Conservation (phyloP, 2,888 invertebrate genomes). For the Sclerodermus sp. region DNA sequence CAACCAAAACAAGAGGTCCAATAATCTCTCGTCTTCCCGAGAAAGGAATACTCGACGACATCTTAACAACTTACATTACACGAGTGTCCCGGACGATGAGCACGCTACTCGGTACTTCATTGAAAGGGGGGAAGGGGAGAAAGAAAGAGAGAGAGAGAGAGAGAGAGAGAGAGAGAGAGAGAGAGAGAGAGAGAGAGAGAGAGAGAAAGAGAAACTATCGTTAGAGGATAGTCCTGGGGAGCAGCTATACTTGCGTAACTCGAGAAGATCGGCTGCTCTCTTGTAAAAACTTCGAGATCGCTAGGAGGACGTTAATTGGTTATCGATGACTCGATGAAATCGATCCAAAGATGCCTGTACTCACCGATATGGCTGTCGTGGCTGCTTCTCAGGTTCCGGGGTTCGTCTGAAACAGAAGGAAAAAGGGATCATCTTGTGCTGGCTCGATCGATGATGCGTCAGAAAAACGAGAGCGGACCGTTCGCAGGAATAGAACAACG, state of each 20-base stretch:
- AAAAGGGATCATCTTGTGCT: conserved; percentile 1
- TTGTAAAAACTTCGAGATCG: not conserved
- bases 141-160: not conserved
- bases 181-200: too few relatives aligned
- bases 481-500: not conserved
- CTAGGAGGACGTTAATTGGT: conserved; percentile 26
- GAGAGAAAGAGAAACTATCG: too few relatives aligned
- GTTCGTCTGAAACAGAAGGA: conserved; percentile 19
- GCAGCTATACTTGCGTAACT: too few relatives aligned
- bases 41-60: too few relatives aligned
- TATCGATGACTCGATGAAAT: conserved; percentile 27
- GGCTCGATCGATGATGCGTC: conserved; percentile 5
- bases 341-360: conserved; percentile 23
- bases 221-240: too few relatives aligned
- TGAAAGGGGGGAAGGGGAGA: not conserved
- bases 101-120: too few relatives aligned
- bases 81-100: too few relatives aligned
- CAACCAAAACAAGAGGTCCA: too few relatives aligned
- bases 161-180: not conserved
- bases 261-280: too few relatives aligned
- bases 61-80: too few relatives aligned
- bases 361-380: conserved; percentile 34
- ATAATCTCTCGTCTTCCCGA: too few relatives aligned
- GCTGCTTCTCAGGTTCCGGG: conserved; percentile 8
- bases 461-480: too few relatives aligned